Base-by-base conservation (phyloP, 2,888 invertebrate genomes). In the Dynastes hyllus region DNA sequence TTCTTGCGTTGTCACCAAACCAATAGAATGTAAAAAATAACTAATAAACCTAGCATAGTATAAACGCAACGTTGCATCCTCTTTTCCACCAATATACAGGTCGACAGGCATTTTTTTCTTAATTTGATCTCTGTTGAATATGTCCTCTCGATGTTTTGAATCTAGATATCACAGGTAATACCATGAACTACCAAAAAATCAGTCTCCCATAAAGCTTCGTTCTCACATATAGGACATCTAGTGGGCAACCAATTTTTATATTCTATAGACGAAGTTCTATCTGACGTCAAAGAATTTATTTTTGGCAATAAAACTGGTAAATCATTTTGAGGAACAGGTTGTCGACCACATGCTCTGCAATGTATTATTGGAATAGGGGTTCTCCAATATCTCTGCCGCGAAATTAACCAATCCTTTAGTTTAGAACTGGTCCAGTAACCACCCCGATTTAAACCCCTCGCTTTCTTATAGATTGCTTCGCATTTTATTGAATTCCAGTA, bases 111-210 rank as follows among this genome's bases (percentile, higher is more conserved):
- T 93, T 80, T 90, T 90, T 71, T 89, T 86, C 3, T 89, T 87
- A 29, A 92, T 92, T 82, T 91, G 88, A 2, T 93, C 89, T 78
- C 90, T 90, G 83, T 92, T 91, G 88, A 96, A 97, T 80, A 97
- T 95, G 82, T 90, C 89, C 1, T 90, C 84, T 0, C 89, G 82
- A 90, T 98, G 98, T 9, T 92, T 86, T 0, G 95, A 91, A 90
- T 99, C 98, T 82, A 98, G 90, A 89, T 94, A 99, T 61, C 99
- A 92, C 83, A 98, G 92, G 88, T 94, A 99, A 87, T 99, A 99
- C 99, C 99, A 99, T 0, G 98, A 96, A 69, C 99, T 99, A 88
- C 99, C 99, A 29, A 99, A 97, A 91, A 99, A 88, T 99, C 99
- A 0, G 96, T 95, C 91, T 99, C 99, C 81, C 97, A 90, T 81